A percentile compares a stretch with the other conserved stretches of the same genome.
Conservation (phyloP, 2,797 vertebrate genomes). For the Rhadinocentrus ornatus region DNA sequence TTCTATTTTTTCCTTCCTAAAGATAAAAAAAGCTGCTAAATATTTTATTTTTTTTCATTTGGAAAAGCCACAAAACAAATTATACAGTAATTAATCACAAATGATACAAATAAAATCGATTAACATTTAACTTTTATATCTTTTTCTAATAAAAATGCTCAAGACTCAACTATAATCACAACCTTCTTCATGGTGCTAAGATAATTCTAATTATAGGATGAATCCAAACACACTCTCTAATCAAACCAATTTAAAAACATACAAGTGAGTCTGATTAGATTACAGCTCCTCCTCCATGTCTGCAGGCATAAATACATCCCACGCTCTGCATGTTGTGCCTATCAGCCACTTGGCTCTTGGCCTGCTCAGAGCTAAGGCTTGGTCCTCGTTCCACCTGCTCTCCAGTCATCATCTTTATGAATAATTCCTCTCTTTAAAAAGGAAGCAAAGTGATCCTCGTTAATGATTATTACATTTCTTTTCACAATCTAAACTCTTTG, state of each 20-base stretch:
- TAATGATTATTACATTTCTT: conserved; percentile 36
- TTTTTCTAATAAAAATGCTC: conserved; percentile 12
- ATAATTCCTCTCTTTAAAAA: conserved; percentile 55
- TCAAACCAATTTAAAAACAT: conserved; percentile 50
- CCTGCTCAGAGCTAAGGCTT: conserved; percentile 45
- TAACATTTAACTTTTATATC: neutral
- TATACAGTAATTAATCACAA: neutral
- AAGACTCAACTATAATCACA: conserved; percentile 5
- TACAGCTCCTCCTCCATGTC: conserved; percentile 20
- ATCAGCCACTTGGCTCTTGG: conserved; percentile 52
- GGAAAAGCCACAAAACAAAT: neutral
- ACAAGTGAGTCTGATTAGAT: conserved; percentile 57
- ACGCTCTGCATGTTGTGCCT: conserved; percentile 44
- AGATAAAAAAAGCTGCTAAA: neutral
- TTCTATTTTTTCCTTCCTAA: too few species aligned
- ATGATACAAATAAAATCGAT: neutral
- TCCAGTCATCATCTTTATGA: conserved; percentile 53
- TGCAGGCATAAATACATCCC: conserved; percentile 50
- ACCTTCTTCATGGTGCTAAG: conserved; percentile 17
- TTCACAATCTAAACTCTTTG: conserved; percentile 19
- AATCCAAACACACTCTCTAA: conserved; percentile 41
- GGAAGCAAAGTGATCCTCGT: conserved; percentile 42
- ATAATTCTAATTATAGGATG: conserved; percentile 32
- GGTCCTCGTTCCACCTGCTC: conserved; percentile 61
- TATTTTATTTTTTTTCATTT: neutral